phyloP scores from a whole-genome alignment of 2,113 vertebrate species.

The Cryptotis parvus region DNA sequence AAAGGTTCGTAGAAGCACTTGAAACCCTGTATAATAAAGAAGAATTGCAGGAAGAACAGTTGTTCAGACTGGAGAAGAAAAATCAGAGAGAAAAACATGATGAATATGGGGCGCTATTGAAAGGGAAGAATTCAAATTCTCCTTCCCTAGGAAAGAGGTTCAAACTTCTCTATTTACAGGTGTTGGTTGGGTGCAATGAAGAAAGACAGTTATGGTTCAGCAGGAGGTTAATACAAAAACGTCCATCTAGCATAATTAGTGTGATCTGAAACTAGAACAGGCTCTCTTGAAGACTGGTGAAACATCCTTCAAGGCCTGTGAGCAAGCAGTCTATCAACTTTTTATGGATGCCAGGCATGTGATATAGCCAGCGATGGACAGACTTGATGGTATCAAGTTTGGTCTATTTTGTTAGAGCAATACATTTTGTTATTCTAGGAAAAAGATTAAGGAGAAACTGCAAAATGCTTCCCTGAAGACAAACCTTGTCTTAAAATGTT shows the following conservation, averaged over 20 bases:
- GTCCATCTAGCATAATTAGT: neutral
- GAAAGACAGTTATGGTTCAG: constrained; percentile 24
- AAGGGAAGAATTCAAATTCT: neutral
- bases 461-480: constrained; percentile 8
- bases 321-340: neutral
- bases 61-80: constrained; percentile 4
- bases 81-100: neutral
- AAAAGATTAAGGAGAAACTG: neutral
- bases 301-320: neutral
- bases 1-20: constrained; percentile 7
- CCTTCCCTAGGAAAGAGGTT: constrained; percentile 16
- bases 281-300: neutral
- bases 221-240: neutral
- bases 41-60: neutral
- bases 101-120: neutral
- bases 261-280: neutral
- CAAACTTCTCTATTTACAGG: constrained; percentile 7
- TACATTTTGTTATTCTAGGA: constrained; percentile 37
- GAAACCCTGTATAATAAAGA: neutral
- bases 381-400: neutral
- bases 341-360: neutral
- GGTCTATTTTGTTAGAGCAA: neutral
- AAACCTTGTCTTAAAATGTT: neutral
- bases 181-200: neutral
- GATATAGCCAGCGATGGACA: neutral